Percentiles rank a stretch among this genome's conserved stretches.
These are phyloP conservation scores for Apoda limacodes DNA, from an alignment of 2,888 invertebrate species.

Conservation along the genomic window DNA sequence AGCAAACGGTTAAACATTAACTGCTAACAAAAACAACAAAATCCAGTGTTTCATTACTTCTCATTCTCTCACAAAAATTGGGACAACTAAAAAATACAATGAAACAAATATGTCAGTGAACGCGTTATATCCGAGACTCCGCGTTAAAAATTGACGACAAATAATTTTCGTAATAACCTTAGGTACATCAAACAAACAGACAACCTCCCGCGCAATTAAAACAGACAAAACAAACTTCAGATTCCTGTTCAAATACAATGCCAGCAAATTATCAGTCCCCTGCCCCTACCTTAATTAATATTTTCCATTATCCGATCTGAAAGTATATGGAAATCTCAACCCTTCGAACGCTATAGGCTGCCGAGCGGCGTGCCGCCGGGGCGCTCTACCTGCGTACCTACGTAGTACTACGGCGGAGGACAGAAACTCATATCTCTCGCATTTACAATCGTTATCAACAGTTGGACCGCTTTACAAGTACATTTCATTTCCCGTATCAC, in stretches of 20 bases:
- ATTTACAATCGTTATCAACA: slow-evolving; percentile 38
- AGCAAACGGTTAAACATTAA: too few species aligned
- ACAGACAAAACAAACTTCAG: slow-evolving; percentile 27
- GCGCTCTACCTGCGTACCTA: background rate
- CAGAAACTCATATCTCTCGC: slow-evolving; percentile 31
- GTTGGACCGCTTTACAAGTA: slow-evolving; percentile 30
- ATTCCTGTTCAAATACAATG: slow-evolving; percentile 16
- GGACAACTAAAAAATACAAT: too few species aligned
- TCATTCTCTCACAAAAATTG: too few species aligned
- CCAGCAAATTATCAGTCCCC: slow-evolving; percentile 28
- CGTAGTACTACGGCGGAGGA: slow-evolving; percentile 1
- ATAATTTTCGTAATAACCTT: too few species aligned
- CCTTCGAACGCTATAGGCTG: slow-evolving; percentile 21
- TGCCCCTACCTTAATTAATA: slow-evolving; percentile 35
- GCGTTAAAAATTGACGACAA: too few species aligned
- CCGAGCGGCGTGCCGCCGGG: slow-evolving; percentile 12
- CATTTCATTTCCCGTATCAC: slow-evolving; percentile 27
- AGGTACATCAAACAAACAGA: too few species aligned
- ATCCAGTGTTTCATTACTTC: too few species aligned
- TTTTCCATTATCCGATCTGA: slow-evolving; percentile 31
- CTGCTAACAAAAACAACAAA: too few species aligned
- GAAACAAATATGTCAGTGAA: too few species aligned
- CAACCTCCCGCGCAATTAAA: too few species aligned
- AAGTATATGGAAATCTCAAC: slow-evolving; percentile 35
- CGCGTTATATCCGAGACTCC: too few species aligned